Percentiles rank a stretch among this genome's conserved stretches.
Evolutionary conservation across 2,888 invertebrate species (phyloP).

Genomic region (Allygus modestus): DNA sequence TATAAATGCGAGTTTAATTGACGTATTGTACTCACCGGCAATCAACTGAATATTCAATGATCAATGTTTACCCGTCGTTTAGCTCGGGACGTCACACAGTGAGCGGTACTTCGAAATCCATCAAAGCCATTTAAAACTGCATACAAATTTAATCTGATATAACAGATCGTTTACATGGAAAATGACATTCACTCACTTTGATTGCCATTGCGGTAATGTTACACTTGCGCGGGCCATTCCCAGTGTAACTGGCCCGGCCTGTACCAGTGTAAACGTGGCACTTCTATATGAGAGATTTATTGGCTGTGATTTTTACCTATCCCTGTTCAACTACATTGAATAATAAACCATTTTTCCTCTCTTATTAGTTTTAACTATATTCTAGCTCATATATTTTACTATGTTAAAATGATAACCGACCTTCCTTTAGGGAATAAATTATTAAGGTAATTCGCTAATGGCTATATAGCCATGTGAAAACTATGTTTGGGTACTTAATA

Average conservation of each 20-base stretch:
- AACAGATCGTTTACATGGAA: neutral
- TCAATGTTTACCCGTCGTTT: neutral
- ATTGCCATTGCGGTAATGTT: neutral
- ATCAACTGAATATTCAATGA: neutral
- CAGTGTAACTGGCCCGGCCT: neutral
- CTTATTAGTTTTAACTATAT: too few relatives aligned
- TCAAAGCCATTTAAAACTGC: conserved; percentile 18
- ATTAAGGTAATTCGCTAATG: too few relatives aligned
- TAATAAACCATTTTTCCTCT: too few relatives aligned
- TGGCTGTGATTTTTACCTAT: too few relatives aligned
- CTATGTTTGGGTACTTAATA: too few relatives aligned
- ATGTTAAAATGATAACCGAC: too few relatives aligned
- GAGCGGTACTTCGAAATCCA: conserved; percentile 3
- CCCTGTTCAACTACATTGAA: too few relatives aligned
- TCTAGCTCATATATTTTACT: too few relatives aligned
- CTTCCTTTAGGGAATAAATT: too few relatives aligned
- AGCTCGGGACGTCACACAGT: neutral
- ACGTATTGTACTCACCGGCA: neutral
- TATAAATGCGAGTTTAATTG: neutral
- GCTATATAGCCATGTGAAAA: too few relatives aligned
- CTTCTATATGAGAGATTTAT: too few relatives aligned
- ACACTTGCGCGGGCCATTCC: neutral
- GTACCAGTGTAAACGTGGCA: too few relatives aligned
- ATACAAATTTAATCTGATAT: neutral
- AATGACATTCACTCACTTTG: neutral